Base-by-base conservation (phyloP, 2,888 invertebrate species). In the Pachliopta kotzebuea region DNA sequence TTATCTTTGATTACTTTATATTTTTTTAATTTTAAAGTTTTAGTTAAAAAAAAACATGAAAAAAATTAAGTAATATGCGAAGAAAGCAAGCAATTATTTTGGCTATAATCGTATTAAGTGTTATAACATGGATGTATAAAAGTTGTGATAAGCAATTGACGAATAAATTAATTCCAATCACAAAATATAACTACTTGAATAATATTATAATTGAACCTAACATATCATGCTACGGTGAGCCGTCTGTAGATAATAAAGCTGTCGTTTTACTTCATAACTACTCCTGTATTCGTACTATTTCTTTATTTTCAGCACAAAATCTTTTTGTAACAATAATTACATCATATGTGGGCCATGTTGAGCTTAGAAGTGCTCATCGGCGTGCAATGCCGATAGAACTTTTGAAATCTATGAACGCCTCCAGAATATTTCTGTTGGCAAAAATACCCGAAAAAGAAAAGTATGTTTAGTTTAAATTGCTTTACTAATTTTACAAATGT, bases 331-430 rank as follows among this genome's bases (percentile, higher is more conserved):
- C 95, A 61, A 90, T 96, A 64, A 93, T 96, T 26, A 96, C 96
- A 18, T 96, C 96, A 0, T 96, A 96, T 83, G 95, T 94, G 21
- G 95, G 95, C 0, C 94, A 96, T 81, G 92, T 94, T 37, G 93
- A 94, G 72, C 80, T 94, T 45, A 92, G 96, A 68, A 94, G 94
- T 76, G 94, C 95, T 0, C 94, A 96, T 74, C 92, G 97, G 58
- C 88, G 93, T 72, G 94, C 95, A 0, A 94, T 96, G 80, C 84
- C 95, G 0, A 78, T 80, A 45, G 84, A 90, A 23, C 92, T 94
- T 71, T 85, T 96, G 17, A 77, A 82, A 52, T 83, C 92, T 68
- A 84, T 95, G 68, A 94, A 94, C 67, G 80, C 94, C 49, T 88
- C 90, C 64, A 88, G 96, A 74, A 86, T 96, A 53, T 97, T 97